A percentile compares a stretch with the other conserved stretches of the same genome.
These are phyloP conservation scores for Prunella fulvescens DNA, from an alignment of 2,113 vertebrate species.

Conservation along the genomic window DNA sequence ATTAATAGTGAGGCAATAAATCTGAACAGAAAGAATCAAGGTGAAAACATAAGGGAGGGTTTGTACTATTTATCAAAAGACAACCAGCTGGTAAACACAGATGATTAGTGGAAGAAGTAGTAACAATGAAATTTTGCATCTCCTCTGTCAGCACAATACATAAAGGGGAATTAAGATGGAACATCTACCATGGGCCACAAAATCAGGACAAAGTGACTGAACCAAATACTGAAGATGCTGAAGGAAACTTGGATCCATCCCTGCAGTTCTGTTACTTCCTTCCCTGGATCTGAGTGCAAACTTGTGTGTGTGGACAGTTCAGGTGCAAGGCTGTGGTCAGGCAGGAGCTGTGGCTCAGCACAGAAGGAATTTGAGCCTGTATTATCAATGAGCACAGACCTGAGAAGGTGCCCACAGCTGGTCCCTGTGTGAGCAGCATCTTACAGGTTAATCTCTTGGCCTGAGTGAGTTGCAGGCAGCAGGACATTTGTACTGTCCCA, in stretches of 20 bases:
- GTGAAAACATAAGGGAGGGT: slow-evolving; percentile 18
- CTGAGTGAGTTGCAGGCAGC: background rate
- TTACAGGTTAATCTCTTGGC: background rate
- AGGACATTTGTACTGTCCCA: background rate
- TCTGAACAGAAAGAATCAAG: slow-evolving; percentile 37
- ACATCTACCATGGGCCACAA: background rate
- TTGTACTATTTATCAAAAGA: slow-evolving; percentile 27
- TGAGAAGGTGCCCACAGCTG: background rate
- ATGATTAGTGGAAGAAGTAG: background rate
- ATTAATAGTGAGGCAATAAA: slow-evolving; percentile 47
- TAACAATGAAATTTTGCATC: background rate
- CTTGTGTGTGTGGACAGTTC: rapidly evolving
- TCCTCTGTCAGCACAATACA: background rate
- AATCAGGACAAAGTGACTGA: background rate
- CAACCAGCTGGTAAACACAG: slow-evolving; percentile 16
- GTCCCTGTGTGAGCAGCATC: background rate
- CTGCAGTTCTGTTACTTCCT: background rate
- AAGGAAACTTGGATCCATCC: background rate
- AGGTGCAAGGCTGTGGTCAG: background rate
- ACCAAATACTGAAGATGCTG: background rate
- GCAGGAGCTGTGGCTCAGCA: background rate
- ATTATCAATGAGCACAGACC: background rate
- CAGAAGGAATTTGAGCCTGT: background rate
- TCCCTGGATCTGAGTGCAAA: background rate
- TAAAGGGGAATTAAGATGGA: background rate